Evolutionary conservation across 2,888 invertebrate genomes (phyloP), one percentile per base, ranked within the genome.

Genomic region (Drosophila antonietae): DNA sequence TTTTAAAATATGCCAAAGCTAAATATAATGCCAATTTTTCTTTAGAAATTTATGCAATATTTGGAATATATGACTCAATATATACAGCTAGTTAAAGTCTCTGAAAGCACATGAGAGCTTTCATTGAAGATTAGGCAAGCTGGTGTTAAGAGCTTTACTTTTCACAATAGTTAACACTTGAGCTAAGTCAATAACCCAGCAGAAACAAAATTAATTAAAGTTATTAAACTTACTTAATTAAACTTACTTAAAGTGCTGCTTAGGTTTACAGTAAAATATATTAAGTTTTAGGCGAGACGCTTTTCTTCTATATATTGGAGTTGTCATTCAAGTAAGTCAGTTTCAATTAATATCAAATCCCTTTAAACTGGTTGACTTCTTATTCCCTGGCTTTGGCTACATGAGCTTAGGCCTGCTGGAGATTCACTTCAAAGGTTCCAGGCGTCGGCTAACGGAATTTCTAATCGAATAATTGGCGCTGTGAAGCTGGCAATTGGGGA

Each of bases 401-500:
- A 58, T 61, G 47, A 55, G 59, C 20, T 62, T 68, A 23, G 63
- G 44, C 14, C 57, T 64, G 60, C 41, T 15, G 39, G 39, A 15
- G 46, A 46, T n/a, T n/a, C n/a, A n/a, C 20, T 44, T 10, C 51
- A 37, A 23, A 37, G 68, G 64, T 67, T 68, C 63, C 69, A 80
- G 68, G 63, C 52, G 67, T 58, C 58, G 63, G 46, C 65, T 66
- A 83, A 79, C 85, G 88, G 81, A 81, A 71, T 84, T 81, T 82
- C 80, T 76, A 89, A 86, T 89, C 84, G 72, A 84, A 84, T 87
- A 78, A 87, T 83, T 89, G 78, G 65, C 62, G 61, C 46, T 75
- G 66, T 41, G 55, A 37, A 41, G 31, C 23, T 39, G 58, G 43
- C 69, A 74, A 35, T 28, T 28, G 7, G 63, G 28, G 60, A n/a